These are phyloP conservation scores for Muscina levida DNA, from an alignment of 2,888 invertebrate genomes.

Conservation along the genomic window DNA sequence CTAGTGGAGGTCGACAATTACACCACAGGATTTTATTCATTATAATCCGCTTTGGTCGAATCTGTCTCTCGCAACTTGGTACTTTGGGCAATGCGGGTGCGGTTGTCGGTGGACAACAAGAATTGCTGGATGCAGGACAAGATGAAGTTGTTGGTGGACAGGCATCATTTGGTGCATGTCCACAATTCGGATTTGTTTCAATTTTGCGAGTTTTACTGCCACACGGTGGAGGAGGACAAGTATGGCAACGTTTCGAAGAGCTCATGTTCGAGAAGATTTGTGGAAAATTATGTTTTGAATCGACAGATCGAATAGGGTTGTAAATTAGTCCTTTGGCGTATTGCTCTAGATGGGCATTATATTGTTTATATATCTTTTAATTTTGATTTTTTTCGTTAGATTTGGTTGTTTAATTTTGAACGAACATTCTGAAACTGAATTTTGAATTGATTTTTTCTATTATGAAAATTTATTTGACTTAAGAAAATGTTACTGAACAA, in stretches of 20 bases:
- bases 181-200: background rate
- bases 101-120: background rate
- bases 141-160: background rate
- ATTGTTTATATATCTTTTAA: too few species aligned
- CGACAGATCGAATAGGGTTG: too few species aligned
- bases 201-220: background rate
- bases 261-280: background rate
- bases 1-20: conserved; percentile 45
- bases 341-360: too few species aligned
- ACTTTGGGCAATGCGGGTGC: background rate
- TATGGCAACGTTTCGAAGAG: background rate
- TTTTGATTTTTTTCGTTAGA: too few species aligned
- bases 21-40: conserved; percentile 44
- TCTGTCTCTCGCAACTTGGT: background rate
- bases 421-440: too few species aligned
- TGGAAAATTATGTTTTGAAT: background rate
- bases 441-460: too few species aligned
- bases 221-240: background rate
- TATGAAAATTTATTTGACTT: too few species aligned
- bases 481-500: too few species aligned
- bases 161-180: background rate
- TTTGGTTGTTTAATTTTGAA: too few species aligned
- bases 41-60: background rate
- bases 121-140: background rate
- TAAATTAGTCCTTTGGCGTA: too few species aligned